Evolutionary conservation across 2,888 invertebrate genomes (phyloP).

Genomic region (Acanthacorydalis orientalis): DNA sequence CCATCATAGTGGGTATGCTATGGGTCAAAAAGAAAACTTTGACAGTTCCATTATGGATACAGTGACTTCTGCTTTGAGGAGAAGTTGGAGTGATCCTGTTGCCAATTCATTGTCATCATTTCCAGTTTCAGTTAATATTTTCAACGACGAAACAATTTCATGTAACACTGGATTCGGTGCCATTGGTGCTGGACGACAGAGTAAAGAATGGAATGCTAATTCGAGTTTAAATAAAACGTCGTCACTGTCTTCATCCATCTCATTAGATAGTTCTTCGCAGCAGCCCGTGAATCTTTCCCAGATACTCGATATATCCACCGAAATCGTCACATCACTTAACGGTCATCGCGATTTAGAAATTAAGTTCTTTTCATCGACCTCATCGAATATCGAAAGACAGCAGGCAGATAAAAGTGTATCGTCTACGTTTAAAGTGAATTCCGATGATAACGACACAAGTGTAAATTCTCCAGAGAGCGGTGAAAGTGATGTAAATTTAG

Average conservation of each 20-base stretch:
- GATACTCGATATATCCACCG: slow-evolving; percentile 53
- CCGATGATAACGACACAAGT: not conserved
- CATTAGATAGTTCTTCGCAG: slow-evolving; percentile 14
- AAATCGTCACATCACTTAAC: slow-evolving; percentile 60
- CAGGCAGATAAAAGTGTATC: slow-evolving; percentile 28
- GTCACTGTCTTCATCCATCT: slow-evolving; percentile 2
- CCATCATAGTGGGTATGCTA: slow-evolving; percentile 13
- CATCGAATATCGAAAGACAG: slow-evolving; percentile 16
- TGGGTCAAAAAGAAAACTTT: not conserved
- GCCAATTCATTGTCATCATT: slow-evolving; percentile 26
- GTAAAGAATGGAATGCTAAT: slow-evolving; percentile 10
- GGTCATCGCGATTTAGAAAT: slow-evolving; percentile 66
- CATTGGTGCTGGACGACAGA: slow-evolving; percentile 22
- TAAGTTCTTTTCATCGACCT: slow-evolving; percentile 53
- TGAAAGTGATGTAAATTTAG: not conserved
- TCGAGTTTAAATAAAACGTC: not conserved
- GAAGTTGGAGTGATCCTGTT: slow-evolving; percentile 48
- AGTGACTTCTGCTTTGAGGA: slow-evolving; percentile 25
- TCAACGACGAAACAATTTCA: slow-evolving; percentile 18
- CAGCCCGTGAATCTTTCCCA: slow-evolving; percentile 23
- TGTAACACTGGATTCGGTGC: slow-evolving; percentile 25
- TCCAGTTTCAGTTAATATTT: slow-evolving; percentile 24
- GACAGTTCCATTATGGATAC: slow-evolving; percentile 15
- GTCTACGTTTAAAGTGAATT: slow-evolving; percentile 25
- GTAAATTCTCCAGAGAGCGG: not conserved